Evolutionary conservation across 2,113 vertebrate genomes (phyloP).

Genomic region (Pungitius pungitius): DNA sequence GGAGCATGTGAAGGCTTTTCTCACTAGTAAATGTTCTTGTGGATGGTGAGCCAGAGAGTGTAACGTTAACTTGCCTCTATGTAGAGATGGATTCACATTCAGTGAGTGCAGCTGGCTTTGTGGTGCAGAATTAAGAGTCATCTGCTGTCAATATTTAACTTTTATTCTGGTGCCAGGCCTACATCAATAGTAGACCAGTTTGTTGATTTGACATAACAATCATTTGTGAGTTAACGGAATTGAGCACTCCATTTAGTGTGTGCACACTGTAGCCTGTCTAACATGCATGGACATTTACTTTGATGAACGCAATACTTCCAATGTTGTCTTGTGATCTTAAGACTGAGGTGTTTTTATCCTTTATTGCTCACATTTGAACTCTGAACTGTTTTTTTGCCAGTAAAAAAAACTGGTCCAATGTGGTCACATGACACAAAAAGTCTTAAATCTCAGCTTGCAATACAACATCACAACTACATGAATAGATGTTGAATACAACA

Average conservation of each 20-base stretch:
- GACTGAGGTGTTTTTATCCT: background rate
- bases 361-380: slow-evolving; percentile 12
- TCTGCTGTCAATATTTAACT: slow-evolving; percentile 5
- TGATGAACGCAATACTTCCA: background rate
- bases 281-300: background rate
- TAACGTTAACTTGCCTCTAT: background rate
- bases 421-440: background rate
- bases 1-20: slow-evolving; percentile 32
- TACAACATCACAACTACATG: slow-evolving; percentile 8
- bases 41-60: background rate
- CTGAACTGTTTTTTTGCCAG: background rate
- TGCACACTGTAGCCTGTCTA: background rate
- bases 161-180: background rate
- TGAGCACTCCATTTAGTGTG: too few relatives aligned
- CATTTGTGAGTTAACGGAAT: too few relatives aligned
- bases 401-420: background rate
- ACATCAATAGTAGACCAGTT: background rate
- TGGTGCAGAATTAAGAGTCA: background rate
- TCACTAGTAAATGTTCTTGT: background rate
- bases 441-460: background rate
- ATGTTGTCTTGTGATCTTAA: background rate
- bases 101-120: slow-evolving; percentile 2
- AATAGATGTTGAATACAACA: background rate
- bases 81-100: background rate
- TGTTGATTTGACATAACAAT: background rate